Conservation (phyloP, 2,888 invertebrate species). For the Coleophora deauratella region DNA sequence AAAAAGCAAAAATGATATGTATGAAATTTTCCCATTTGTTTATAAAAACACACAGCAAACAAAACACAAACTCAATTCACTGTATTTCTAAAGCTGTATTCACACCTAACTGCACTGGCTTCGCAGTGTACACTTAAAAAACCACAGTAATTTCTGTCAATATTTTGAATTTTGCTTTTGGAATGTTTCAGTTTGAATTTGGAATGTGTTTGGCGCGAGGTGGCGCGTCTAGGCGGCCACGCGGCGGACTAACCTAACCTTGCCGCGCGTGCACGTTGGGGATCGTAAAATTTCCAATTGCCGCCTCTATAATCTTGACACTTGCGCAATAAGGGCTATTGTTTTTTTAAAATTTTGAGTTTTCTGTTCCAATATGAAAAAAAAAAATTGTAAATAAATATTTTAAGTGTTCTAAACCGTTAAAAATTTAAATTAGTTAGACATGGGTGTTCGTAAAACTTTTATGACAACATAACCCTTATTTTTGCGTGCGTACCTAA, state of each 20-base stretch:
- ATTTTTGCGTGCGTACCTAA: too few relatives aligned
- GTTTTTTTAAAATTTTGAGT: too few relatives aligned
- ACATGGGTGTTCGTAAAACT: too few relatives aligned
- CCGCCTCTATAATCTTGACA: constrained; percentile 44
- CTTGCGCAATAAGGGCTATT: constrained; percentile 20
- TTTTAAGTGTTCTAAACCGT: too few relatives aligned
- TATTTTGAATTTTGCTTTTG: constrained; percentile 29
- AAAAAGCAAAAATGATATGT: too few relatives aligned
- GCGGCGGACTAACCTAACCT: constrained; percentile 70
- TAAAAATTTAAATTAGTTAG: too few relatives aligned
- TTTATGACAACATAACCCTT: too few relatives aligned
- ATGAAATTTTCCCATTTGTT: too few relatives aligned
- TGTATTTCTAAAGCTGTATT: background rate
- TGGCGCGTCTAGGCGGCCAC: constrained; percentile 62
- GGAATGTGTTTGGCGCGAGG: constrained; percentile 31
- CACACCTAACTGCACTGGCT: background rate
- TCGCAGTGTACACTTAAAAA: constrained; percentile 1
- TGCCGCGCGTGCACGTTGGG: constrained; percentile 46
- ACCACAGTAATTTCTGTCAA: constrained; percentile 11
- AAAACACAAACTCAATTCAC: background rate
- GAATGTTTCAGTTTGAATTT: background rate
- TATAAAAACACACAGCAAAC: too few relatives aligned
- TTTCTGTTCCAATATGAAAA: too few relatives aligned
- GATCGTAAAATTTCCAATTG: constrained; percentile 36
- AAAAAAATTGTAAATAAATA: too few relatives aligned